Base-by-base conservation (phyloP, 2,113 vertebrate species). In the Petroica traversi region DNA sequence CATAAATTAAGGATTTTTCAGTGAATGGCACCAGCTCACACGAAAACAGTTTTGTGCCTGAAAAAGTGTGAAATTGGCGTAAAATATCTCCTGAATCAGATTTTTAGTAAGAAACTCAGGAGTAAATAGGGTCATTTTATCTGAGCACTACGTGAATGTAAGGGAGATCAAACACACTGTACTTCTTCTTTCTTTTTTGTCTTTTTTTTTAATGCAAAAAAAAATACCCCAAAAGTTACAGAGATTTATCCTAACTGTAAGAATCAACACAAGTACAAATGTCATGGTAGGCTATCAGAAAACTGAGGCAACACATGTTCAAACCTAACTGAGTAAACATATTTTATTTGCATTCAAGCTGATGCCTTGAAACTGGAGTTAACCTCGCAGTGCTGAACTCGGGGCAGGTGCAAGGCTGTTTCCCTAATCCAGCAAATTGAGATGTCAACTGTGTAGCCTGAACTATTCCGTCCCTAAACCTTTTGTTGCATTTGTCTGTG, bases 301-400 rank as follows among this genome's bases (percentile, higher is more conserved):
- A 36, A 72, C 36, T 7, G 74, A 85, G 26, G 62, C 49, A 54
- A 49, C 62, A 54, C 85, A 18, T 66, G 88, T 88, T 92, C 88
- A 76, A 76, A 73, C 78, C 45, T 48, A 40, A 43, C 73, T 79
- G 38, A 85, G 85, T 73, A 97, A 97, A 93, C 24, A 54, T 11
- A 38, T 86, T 95, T 73, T 93, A 79, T 97, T 85, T 95, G 62
- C 71, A 19, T 69, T 94, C 71, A 54, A 49, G 54, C 66, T 73
- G 77, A 76, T 85, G 90, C 85, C 63, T 85, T 11, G 19, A 62
- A 82, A 76, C 54, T 73, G 41, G 38, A 88, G 75, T 88, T 93
- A 78, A 88, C 78, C 77, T 95, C 8, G 3, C 36, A 31, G 57
- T 40, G 89, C 67, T 90, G 43, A 85, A 73, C 46, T 33, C 78